Evolutionary conservation across 2,888 invertebrate species (phyloP).

Genomic region (Epirrhoe alternata): DNA sequence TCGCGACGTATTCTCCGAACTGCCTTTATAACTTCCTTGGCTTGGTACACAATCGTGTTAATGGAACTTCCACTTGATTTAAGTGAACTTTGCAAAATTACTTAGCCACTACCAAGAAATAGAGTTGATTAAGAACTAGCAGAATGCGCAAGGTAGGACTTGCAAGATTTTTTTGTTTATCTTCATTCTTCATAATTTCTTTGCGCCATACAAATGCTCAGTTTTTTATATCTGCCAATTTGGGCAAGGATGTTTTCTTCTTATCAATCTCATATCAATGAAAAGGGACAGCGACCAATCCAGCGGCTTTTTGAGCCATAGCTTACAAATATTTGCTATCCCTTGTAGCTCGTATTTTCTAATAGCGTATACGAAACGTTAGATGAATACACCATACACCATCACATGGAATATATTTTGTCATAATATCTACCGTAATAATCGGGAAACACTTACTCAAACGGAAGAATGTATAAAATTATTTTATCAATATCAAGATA

Average conservation of each 20-base stretch:
- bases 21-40: constrained; percentile 11
- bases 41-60: constrained; percentile 18
- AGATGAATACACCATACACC: too few relatives aligned
- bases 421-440: too few relatives aligned
- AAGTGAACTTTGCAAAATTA: constrained; percentile 24
- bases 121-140: constrained; percentile 1
- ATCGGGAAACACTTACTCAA: too few relatives aligned
- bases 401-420: too few relatives aligned
- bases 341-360: too few relatives aligned
- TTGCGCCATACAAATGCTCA: too few relatives aligned
- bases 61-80: constrained; percentile 26
- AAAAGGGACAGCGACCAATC: not conserved
- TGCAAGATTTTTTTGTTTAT: not conserved
- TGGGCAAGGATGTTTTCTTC: not conserved
- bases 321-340: too few relatives aligned
- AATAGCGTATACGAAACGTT: too few relatives aligned
- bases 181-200: not conserved
- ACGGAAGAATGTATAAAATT: not conserved
- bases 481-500: constrained; percentile 35
- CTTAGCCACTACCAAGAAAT: constrained; percentile 10
- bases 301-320: too few relatives aligned
- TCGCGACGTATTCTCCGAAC: constrained; percentile 14
- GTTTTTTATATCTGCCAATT: not conserved
- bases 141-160: not conserved
- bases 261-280: too few relatives aligned